phyloP scores from a whole-genome alignment of 2,113 vertebrate genomes.

The Seriola rivoliana region DNA sequence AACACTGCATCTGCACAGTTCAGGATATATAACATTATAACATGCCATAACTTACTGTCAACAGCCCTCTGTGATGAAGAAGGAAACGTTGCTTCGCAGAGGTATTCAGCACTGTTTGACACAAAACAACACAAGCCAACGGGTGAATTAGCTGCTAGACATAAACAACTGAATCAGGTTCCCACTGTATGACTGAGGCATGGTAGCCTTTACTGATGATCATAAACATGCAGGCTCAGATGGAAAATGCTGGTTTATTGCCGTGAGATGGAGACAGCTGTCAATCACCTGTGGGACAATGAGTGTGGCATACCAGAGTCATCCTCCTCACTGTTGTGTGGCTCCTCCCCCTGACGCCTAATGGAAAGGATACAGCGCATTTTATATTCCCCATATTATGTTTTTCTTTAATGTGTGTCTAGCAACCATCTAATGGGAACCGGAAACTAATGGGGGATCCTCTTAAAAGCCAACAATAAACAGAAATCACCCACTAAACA shows the following conservation, averaged over 20 bases:
- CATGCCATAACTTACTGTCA: slow-evolving; percentile 62
- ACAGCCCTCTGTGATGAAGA: slow-evolving; percentile 30
- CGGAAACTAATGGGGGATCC: not conserved
- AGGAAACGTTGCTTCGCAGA: slow-evolving; percentile 34
- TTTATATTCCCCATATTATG: not conserved
- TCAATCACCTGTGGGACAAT: slow-evolving; percentile 49
- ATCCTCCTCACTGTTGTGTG: slow-evolving; percentile 30
- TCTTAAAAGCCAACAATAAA: not conserved
- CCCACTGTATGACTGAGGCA: not conserved
- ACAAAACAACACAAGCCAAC: slow-evolving; percentile 14
- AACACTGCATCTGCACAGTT: not conserved
- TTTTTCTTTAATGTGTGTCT: not conserved
- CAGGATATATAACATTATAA: not conserved
- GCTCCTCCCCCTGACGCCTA: slow-evolving; percentile 34
- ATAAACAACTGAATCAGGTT: not conserved
- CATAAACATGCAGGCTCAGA: not conserved
- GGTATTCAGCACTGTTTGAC: slow-evolving; percentile 64
- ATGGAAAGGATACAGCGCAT: not conserved
- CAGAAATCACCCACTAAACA: not conserved
- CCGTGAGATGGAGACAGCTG: not conserved
- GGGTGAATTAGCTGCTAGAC: not conserved
- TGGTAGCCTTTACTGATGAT: not conserved
- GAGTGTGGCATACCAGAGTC: not conserved
- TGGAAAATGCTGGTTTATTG: not conserved
- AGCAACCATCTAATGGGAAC: no score